phyloP scores from a whole-genome alignment of 2,888 invertebrate species.

The Eupsilia transversa region DNA sequence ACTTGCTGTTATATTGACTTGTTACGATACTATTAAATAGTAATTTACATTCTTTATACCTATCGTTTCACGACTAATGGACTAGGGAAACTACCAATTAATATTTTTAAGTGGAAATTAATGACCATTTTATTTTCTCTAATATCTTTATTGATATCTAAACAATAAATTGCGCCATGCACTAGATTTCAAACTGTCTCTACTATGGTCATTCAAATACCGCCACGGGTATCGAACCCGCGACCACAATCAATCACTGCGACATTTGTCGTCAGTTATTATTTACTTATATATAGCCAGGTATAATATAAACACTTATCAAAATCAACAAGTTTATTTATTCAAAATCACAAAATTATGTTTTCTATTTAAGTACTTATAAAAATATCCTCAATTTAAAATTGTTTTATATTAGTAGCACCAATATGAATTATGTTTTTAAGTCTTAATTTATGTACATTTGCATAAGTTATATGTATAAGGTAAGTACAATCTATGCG shows the following conservation, averaged over 20 bases:
- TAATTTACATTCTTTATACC: conserved; percentile 8
- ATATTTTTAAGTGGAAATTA: not conserved
- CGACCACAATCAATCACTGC: not conserved
- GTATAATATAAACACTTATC: conserved; percentile 27
- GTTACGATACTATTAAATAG: conserved; percentile 3
- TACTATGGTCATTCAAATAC: not conserved
- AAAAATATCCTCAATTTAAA: conserved; percentile 65
- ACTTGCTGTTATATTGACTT: not conserved
- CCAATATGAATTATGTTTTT: conserved; percentile 71
- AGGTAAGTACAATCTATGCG: conserved; percentile 46
- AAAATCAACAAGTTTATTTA: conserved; percentile 66
- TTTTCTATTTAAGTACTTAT: conserved; percentile 55
- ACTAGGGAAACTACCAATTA: conserved; percentile 1
- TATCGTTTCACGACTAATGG: not conserved
- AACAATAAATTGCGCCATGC: not conserved
- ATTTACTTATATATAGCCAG: not conserved
- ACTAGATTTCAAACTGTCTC: not conserved
- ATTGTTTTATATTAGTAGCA: conserved; percentile 70
- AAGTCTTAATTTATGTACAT: conserved; percentile 63
- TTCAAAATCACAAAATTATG: conserved; percentile 54
- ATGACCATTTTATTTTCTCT: conserved; percentile 1
- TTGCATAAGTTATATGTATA: conserved; percentile 37
- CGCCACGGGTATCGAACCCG: not conserved
- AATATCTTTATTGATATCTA: too few relatives aligned
- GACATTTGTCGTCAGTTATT: not conserved